These are phyloP conservation scores for Rachycentron canadum DNA, from an alignment of 2,797 vertebrate genomes.

Conservation along the genomic window DNA sequence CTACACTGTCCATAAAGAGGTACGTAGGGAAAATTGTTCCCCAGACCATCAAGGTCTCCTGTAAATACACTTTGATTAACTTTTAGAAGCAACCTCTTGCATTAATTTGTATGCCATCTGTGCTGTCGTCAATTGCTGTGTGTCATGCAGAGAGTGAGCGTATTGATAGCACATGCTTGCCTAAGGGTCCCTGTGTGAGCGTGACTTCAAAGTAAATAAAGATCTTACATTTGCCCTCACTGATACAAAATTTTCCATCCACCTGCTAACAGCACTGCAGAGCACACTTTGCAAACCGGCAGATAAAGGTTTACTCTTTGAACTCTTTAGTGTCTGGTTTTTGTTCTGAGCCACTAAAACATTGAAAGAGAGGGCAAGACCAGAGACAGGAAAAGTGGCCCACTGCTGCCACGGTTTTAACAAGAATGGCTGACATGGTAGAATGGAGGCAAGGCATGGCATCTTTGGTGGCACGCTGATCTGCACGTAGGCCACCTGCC, in stretches of 20 bases:
- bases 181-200: constrained; percentile 21
- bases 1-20: neutral
- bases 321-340: constrained; percentile 27
- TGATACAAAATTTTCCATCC: constrained; percentile 32
- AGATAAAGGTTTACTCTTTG: constrained; percentile 51
- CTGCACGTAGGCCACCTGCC: constrained; percentile 66
- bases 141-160: constrained; percentile 29
- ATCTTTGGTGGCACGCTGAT: constrained; percentile 60
- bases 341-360: constrained; percentile 4
- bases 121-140: constrained; percentile 18
- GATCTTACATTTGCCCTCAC: constrained; percentile 35
- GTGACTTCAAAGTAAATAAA: constrained; percentile 65
- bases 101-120: constrained; percentile 21
- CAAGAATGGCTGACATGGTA: constrained; percentile 54
- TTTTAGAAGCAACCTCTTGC: constrained; percentile 4
- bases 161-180: constrained; percentile 45
- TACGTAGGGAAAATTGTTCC: neutral
- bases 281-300: constrained; percentile 24
- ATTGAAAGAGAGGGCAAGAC: neutral
- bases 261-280: constrained; percentile 8
- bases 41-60: neutral
- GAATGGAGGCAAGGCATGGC: constrained; percentile 60
- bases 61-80: neutral
- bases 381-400: constrained; percentile 13
- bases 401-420: constrained; percentile 28